phyloP scores from a whole-genome alignment of 2,888 invertebrate genomes.

The Thymelicus acteon region DNA sequence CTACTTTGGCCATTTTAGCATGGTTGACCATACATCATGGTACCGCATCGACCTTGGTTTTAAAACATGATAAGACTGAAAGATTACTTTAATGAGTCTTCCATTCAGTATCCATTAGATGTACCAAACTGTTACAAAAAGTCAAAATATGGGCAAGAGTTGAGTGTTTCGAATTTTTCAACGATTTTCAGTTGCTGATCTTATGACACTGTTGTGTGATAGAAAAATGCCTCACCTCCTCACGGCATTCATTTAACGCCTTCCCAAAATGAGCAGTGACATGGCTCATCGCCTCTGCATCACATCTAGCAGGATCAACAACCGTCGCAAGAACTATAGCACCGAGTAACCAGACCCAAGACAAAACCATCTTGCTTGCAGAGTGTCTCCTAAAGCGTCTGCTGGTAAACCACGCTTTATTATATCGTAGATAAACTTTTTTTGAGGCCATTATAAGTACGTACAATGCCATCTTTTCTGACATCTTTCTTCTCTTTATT shows the following conservation, averaged over 20 bases:
- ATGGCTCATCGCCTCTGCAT: conserved; percentile 78
- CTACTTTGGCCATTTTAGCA: no score
- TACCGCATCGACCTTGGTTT: no score
- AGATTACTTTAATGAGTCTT: no score
- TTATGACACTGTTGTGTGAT: no score
- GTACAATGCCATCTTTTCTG: not conserved
- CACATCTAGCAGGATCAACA: conserved; percentile 51
- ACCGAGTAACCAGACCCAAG: conserved; percentile 44
- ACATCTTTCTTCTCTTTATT: not conserved
- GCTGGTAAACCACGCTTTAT: conserved; percentile 40
- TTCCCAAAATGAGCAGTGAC: conserved; percentile 78
- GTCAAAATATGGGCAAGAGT: no score
- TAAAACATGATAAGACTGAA: no score
- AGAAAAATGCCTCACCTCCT: conserved; percentile 59
- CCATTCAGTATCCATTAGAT: no score
- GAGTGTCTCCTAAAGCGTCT: conserved; percentile 34
- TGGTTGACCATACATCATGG: no score
- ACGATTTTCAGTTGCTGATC: no score
- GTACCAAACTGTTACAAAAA: no score
- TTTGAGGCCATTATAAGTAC: conserved; percentile 42
- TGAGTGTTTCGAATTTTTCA: no score
- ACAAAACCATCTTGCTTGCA: conserved; percentile 38
- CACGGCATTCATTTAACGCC: conserved; percentile 70
- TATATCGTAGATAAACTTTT: conserved; percentile 52
- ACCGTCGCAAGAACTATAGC: conserved; percentile 17